Evolutionary conservation across 2,888 invertebrate species (phyloP).

Genomic region (Actias luna): DNA sequence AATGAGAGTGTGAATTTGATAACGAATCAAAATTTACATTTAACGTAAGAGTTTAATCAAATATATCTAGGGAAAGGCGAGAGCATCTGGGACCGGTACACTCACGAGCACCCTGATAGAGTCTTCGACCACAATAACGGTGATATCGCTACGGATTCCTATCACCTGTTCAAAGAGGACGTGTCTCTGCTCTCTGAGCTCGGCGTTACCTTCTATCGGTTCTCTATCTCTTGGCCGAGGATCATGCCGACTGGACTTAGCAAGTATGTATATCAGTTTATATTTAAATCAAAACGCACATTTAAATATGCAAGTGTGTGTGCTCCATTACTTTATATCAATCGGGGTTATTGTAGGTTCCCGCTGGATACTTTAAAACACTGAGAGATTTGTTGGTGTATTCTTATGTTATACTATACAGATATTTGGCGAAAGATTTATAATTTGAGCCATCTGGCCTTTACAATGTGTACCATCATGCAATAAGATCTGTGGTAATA

Average conservation of each 20-base stretch:
- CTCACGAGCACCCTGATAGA: conserved; percentile 74
- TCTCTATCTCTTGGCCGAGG: conserved; percentile 86
- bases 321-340: no score
- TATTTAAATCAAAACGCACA: neutral
- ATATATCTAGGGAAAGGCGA: conserved; percentile 79
- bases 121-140: conserved; percentile 81
- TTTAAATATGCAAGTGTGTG: no score
- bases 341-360: no score
- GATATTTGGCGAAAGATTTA: no score
- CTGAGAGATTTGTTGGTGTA: no score
- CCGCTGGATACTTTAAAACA: no score
- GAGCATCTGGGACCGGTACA: conserved; percentile 86
- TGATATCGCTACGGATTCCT: conserved; percentile 85
- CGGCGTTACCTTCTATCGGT: conserved; percentile 81
- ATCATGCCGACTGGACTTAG: conserved; percentile 83
- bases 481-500: no score
- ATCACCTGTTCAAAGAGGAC: conserved; percentile 83
- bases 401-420: no score
- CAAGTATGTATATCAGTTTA: conserved; percentile 39
- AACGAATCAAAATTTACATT: no score
- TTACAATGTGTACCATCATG: no score
- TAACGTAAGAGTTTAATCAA: neutral
- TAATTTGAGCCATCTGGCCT: no score
- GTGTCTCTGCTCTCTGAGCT: conserved; percentile 79
- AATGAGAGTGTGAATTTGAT: no score